Base-by-base conservation (phyloP, 2,797 vertebrate species). In the Chrysocyon brachyurus region DNA sequence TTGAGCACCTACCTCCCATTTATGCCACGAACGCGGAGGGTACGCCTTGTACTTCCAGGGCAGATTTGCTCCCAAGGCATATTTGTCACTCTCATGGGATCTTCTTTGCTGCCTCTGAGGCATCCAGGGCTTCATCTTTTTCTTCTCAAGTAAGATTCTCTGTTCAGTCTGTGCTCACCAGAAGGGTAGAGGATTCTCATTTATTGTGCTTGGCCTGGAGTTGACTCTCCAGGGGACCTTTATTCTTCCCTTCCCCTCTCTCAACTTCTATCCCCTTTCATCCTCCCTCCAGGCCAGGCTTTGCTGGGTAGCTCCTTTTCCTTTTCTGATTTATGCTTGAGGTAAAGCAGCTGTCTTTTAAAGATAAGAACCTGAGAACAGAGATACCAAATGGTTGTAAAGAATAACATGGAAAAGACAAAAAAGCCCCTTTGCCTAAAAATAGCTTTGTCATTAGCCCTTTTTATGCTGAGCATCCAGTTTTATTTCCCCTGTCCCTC, bases 1-100 rank as follows among this genome's bases (percentile, higher is more conserved):
- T 17, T 72, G 49, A 89, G 91, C 9, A 0, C 97, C 98, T 81
- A 98, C 98, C 98, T 98, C 98, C 97, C 97, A 97, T 66, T 78
- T 96, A 97, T 10, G 96, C 97, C 97, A 94, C 6, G 11, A 72
- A 19, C 9, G 14, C 19, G 4, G 0, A 0, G 22, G 0, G 0
- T 1, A 6, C 0, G 12, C 94, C 82, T 70, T 66, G 54, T 0
- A 0, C 31, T 36, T 36, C 15, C 1, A 6, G 84, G 87, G 57
- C 63, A 78, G 40, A 82, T 70, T 49, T 66, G 4, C 26, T 81
- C 1, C 5, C 9, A 12, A 15, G 16, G 0, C 6, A 15, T 40
- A 52, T 0, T 21, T 26, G 8, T 40, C 61, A 33, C 17, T 63
- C 31, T n/a, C 46, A 40, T 54, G 61, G 72, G 26, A 61, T 92